Conservation (phyloP, 2,113 vertebrate genomes). For the Lepus europaeus region DNA sequence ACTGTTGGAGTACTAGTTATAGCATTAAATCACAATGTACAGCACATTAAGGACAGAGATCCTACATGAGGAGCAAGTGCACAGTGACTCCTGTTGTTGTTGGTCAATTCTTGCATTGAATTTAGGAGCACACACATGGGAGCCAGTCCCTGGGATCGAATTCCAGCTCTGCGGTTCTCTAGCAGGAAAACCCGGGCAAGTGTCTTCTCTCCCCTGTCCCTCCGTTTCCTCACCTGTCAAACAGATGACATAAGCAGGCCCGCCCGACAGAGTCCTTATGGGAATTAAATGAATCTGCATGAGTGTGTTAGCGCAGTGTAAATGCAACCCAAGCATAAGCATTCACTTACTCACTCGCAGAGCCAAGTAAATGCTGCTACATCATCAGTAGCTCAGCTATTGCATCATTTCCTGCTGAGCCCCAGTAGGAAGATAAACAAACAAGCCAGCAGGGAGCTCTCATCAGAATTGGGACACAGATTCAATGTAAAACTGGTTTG, state of each 20-base stretch:
- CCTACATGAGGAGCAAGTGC: too few species aligned
- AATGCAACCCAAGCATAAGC: not conserved
- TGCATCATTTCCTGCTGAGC: conserved; percentile 7
- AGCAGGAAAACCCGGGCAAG: not conserved
- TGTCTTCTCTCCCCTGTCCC: not conserved
- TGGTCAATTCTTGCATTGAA: not conserved
- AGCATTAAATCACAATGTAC: too few species aligned
- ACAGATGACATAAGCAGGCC: not conserved
- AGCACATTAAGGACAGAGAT: too few species aligned
- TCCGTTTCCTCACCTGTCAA: not conserved
- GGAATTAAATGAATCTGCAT: not conserved
- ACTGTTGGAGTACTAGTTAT: too few species aligned
- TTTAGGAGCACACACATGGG: not conserved
- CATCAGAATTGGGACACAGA: not conserved
- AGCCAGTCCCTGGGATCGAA: not conserved
- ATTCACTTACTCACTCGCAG: not conserved
- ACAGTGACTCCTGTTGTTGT: not conserved
- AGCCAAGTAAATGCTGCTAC: not conserved
- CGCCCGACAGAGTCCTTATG: not conserved
- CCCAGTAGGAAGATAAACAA: not conserved
- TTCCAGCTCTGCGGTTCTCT: not conserved
- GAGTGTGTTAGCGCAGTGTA: not conserved
- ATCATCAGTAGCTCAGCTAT: not conserved
- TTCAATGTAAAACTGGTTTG: conserved; percentile 5
- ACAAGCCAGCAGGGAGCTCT: not conserved